Conservation (phyloP, 1,140 invertebrate genomes). For the Periplaneta americana region DNA sequence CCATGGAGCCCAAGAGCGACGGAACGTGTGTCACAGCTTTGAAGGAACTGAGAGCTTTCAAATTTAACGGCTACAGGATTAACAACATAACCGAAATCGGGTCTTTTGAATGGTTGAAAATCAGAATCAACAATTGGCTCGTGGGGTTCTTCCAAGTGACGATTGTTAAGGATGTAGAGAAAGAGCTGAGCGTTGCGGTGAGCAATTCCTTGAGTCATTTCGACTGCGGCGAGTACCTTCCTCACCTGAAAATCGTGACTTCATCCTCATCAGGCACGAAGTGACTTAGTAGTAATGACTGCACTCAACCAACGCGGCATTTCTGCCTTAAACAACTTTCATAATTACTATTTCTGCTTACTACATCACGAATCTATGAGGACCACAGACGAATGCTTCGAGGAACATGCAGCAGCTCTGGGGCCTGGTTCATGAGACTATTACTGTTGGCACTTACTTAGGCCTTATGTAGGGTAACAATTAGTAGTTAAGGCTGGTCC, state of each 20-base stretch:
- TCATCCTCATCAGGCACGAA: not conserved
- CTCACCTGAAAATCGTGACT: not conserved
- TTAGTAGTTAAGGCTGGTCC: no score
- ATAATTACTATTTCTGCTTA: no score
- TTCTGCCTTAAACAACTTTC: no score
- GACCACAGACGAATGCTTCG: no score
- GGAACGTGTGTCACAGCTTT: not conserved
- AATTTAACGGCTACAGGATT: not conserved
- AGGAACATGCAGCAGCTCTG: no score
- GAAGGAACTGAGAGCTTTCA: not conserved
- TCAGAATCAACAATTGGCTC: not conserved
- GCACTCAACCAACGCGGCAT: no score
- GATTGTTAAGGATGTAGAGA: not conserved
- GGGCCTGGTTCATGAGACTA: no score
- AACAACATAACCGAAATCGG: not conserved
- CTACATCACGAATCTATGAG: no score
- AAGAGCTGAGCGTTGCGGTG: not conserved
- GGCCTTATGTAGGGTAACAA: no score
- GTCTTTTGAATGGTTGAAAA: not conserved
- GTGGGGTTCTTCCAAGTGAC: not conserved
- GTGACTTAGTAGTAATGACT: no score
- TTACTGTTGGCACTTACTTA: no score
- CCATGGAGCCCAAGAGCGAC: not conserved
- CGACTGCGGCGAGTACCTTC: not conserved
- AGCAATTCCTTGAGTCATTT: not conserved